Evolutionary conservation across 1,140 invertebrate species (phyloP).

Genomic region (Lordiphosa stackelbergi): DNA sequence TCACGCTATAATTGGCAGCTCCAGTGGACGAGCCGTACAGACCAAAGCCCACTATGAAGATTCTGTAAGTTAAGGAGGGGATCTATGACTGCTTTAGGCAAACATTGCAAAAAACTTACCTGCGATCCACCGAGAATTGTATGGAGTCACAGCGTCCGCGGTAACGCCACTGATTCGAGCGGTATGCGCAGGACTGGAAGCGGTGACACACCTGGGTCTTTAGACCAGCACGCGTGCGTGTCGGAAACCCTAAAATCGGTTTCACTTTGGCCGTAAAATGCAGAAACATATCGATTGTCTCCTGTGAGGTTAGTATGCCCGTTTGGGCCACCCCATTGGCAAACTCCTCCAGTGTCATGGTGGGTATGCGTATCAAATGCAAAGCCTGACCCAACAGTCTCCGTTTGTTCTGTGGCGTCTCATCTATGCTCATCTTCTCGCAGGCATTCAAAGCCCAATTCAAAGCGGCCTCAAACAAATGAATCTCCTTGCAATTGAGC

Average conservation of each 20-base stretch:
- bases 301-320: conserved; percentile 91
- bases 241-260: conserved; percentile 88
- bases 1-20: conserved; percentile 92
- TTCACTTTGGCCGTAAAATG: conserved; percentile 91
- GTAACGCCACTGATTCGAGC: conserved; percentile 97
- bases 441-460: conserved; percentile 94
- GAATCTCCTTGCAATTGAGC: conserved; percentile 93
- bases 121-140: conserved; percentile 92
- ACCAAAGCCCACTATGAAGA: conserved; percentile 95
- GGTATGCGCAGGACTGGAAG: conserved; percentile 96
- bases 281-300: conserved; percentile 94
- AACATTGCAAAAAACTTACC: conserved; percentile 21
- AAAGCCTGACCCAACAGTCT: conserved; percentile 86
- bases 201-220: conserved; percentile 95
- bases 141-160: conserved; percentile 94
- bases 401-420: conserved; percentile 84
- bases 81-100: conserved; percentile 60
- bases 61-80: conserved; percentile 78
- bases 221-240: conserved; percentile 88
- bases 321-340: conserved; percentile 93
- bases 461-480: conserved; percentile 92
- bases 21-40: conserved; percentile 94
- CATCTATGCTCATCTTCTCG: conserved; percentile 86
- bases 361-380: conserved; percentile 91
- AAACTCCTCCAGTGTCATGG: conserved; percentile 94